Evolutionary conservation across 2,797 vertebrate genomes (phyloP).

Genomic region (Peromyscus attwateri): DNA sequence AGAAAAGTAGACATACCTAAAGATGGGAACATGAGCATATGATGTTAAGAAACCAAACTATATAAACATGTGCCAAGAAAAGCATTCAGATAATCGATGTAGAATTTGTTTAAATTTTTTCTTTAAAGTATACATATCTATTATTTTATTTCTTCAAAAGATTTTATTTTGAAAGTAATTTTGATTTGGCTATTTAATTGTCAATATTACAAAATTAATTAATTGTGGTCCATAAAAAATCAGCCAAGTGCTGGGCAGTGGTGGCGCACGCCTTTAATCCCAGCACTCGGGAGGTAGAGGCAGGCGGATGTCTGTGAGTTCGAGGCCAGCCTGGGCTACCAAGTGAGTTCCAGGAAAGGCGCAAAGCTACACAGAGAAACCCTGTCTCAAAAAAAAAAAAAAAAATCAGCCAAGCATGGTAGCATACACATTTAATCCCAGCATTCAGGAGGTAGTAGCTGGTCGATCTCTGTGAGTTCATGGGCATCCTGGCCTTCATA

Average conservation of each 20-base stretch:
- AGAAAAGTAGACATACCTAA: neutral
- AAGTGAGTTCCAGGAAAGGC: no score
- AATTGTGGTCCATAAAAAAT: neutral
- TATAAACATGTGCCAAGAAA: neutral
- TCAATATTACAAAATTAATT: slow-evolving; percentile 5
- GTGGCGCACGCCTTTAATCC: no score
- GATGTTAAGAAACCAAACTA: neutral
- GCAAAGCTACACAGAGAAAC: no score
- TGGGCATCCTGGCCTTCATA: neutral
- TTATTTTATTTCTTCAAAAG: neutral
- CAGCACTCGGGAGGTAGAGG: no score
- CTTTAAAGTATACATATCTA: neutral
- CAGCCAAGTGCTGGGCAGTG: no score
- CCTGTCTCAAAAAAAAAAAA: no score
- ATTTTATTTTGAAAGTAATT: slow-evolving; percentile 37
- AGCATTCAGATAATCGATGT: neutral
- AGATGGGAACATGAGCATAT: no score
- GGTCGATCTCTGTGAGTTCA: neutral
- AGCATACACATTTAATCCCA: neutral
- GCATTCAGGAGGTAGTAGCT: neutral
- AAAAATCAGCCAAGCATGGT: no score
- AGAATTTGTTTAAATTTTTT: neutral
- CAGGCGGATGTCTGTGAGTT: no score
- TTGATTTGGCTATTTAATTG: neutral
- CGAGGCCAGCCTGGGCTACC: no score